Conservation (phyloP, 1,140 invertebrate species). For the Neuroterus valhalla region DNA sequence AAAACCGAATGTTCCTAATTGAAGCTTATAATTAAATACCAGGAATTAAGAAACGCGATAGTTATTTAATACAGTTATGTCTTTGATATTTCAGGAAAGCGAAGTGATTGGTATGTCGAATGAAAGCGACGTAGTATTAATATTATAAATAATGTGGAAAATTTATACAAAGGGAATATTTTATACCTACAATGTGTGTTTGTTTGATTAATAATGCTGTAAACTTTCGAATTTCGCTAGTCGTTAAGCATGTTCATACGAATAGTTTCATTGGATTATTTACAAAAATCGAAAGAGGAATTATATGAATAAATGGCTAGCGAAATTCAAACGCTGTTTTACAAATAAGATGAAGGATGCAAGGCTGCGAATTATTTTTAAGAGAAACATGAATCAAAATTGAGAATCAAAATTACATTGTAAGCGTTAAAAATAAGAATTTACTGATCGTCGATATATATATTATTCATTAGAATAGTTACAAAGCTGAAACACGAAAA, state of each 20-base stretch:
- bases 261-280: neutral
- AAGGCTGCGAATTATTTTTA: constrained; percentile 50
- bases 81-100: constrained; percentile 12
- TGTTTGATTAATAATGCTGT: constrained; percentile 10
- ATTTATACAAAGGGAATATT: constrained; percentile 19
- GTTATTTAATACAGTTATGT: constrained; percentile 20
- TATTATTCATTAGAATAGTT: constrained; percentile 66
- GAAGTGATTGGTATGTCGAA: constrained; percentile 22
- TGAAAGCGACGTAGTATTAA: constrained; percentile 28
- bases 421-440: constrained; percentile 67
- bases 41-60: neutral
- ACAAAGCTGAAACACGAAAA: constrained; percentile 58
- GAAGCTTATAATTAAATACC: constrained; percentile 63
- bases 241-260: neutral
- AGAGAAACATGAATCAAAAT: constrained; percentile 67
- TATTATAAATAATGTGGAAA: constrained; percentile 7
- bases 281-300: neutral
- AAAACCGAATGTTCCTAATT: constrained; percentile 64
- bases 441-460: constrained; percentile 64
- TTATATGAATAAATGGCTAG: neutral
- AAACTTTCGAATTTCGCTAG: constrained; percentile 17
- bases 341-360: constrained; percentile 29
- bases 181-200: constrained; percentile 26
- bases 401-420: constrained; percentile 73
- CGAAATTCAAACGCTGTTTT: constrained; percentile 10